A percentile compares a stretch with the other conserved stretches of the same genome.
Evolutionary conservation across 1,140 invertebrate genomes (phyloP).

Genomic region (Sipha flava): DNA sequence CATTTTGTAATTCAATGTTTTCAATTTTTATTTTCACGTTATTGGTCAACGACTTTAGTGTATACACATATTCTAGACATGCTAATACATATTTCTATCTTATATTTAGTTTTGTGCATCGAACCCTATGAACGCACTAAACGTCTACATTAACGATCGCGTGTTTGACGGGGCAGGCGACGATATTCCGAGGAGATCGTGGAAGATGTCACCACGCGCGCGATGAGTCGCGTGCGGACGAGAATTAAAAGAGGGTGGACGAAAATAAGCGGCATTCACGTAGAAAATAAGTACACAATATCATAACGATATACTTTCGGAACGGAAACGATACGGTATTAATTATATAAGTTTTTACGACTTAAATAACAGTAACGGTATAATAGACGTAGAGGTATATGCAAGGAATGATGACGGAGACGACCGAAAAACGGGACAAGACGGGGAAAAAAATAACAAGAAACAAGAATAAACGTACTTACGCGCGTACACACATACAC

Average conservation of each 20-base stretch:
- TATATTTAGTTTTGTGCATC: too few species aligned
- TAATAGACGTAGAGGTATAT: too few species aligned
- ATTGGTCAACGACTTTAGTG: too few species aligned
- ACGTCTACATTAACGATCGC: background rate
- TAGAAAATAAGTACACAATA: too few species aligned
- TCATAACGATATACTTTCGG: background rate
- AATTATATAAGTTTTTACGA: conserved; percentile 26
- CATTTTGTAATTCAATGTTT: too few species aligned
- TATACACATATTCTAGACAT: too few species aligned
- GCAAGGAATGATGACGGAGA: background rate
- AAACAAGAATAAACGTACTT: background rate
- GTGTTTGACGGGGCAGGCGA: background rate
- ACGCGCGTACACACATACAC: background rate
- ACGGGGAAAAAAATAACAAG: background rate
- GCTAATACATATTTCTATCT: too few species aligned
- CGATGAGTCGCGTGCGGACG: conserved; percentile 6
- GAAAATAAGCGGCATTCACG: too few species aligned
- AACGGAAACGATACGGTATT: conserved; percentile 27
- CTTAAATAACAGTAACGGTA: conserved; percentile 6
- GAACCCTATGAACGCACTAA: background rate
- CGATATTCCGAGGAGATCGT: background rate
- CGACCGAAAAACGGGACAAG: background rate
- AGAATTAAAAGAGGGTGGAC: conserved; percentile 17
- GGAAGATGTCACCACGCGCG: conserved; percentile 17
- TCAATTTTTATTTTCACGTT: too few species aligned